phyloP scores from a whole-genome alignment of 2,113 vertebrate species.

The Rhagologus leucostigma region DNA sequence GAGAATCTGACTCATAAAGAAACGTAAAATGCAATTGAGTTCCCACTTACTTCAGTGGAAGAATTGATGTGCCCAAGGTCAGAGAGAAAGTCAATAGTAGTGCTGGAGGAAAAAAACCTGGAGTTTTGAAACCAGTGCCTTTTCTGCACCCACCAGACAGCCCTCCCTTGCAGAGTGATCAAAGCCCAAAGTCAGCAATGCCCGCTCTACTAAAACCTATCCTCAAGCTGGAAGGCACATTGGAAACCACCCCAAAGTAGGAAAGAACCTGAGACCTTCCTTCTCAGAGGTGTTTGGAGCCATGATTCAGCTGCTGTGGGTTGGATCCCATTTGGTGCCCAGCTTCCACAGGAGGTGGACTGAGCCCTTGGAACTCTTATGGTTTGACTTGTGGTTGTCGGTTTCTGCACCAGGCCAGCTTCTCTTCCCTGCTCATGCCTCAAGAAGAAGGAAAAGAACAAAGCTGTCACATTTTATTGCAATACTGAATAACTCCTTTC shows the following conservation, averaged over 20 bases:
- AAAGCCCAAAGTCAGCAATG: neutral
- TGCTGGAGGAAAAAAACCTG: neutral
- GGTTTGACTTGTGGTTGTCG: neutral
- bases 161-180: neutral
- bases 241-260: neutral
- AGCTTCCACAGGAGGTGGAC: neutral
- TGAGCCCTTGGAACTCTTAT: neutral
- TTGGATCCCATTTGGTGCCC: neutral
- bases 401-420: neutral
- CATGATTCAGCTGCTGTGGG: neutral
- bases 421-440: neutral
- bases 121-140: neutral
- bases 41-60: constrained; percentile 45
- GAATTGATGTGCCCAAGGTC: constrained; percentile 54
- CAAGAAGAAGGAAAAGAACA: neutral
- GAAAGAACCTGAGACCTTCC: neutral
- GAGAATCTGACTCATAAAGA: constrained; percentile 61
- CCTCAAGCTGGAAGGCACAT: neutral
- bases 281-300: neutral
- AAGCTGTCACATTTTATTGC: constrained; percentile 48
- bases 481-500: constrained; percentile 31
- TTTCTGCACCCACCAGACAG: neutral
- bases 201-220: neutral
- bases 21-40: constrained; percentile 52
- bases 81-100: constrained; percentile 34